Evolutionary conservation across 2,797 vertebrate species (phyloP).

Genomic region (Steatocranus sp.): DNA sequence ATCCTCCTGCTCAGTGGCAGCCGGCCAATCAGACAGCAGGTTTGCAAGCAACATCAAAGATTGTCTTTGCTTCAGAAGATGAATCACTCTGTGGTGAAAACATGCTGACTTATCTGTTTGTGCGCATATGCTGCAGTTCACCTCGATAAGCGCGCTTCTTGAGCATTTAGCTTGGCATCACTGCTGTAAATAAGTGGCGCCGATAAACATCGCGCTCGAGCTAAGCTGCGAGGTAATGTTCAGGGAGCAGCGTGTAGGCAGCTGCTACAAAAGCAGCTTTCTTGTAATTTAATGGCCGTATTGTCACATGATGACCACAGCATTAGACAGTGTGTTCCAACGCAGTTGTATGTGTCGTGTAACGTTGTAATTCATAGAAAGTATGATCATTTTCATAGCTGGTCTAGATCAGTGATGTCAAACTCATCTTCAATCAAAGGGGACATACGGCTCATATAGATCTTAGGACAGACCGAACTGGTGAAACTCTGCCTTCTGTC

Average conservation of each 20-base stretch:
- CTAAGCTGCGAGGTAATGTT: neutral
- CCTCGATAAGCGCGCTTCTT: neutral
- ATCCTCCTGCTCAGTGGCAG: conserved; percentile 17
- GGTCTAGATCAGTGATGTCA: neutral
- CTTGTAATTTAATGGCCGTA: neutral
- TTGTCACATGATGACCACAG: neutral
- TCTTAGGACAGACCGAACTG: neutral
- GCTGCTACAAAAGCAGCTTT: neutral
- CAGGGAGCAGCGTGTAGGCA: neutral
- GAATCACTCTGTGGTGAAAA: neutral
- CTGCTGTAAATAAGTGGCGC: neutral
- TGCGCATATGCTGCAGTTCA: neutral
- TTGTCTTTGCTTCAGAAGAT: neutral
- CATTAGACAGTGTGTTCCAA: neutral
- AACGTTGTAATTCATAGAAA: neutral
- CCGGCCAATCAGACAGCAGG: conserved; percentile 19
- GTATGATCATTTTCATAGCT: neutral
- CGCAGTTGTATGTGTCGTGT: rapidly evolving
- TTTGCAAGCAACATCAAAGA: conserved; percentile 20
- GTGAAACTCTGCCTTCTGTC: neutral
- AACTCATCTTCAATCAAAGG: neutral
- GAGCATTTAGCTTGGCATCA: neutral
- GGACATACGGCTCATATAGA: neutral
- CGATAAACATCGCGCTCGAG: neutral
- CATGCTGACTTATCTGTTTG: neutral